phyloP scores from a whole-genome alignment of 2,113 vertebrate genomes.

The Pristiophorus japonicus region DNA sequence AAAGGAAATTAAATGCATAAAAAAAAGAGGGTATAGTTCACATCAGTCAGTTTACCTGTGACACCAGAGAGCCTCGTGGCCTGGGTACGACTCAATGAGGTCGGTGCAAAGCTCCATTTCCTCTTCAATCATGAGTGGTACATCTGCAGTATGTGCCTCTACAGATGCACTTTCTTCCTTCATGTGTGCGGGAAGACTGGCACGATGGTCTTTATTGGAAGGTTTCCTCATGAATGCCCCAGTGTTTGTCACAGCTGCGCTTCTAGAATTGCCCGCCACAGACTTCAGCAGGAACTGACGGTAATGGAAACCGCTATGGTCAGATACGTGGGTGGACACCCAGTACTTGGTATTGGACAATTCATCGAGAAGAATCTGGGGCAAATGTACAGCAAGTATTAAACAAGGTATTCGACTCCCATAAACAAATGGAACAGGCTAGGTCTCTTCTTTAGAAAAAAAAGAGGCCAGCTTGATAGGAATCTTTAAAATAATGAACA shows the following conservation, averaged over 20 bases:
- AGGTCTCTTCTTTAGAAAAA: background rate
- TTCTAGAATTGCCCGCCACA: slow-evolving; percentile 60
- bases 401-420: background rate
- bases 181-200: slow-evolving; percentile 47
- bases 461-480: background rate
- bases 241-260: slow-evolving; percentile 45
- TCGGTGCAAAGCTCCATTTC: slow-evolving; percentile 85
- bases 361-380: slow-evolving; percentile 82
- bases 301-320: slow-evolving; percentile 98
- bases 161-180: slow-evolving; percentile 52
- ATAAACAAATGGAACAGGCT: background rate
- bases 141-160: slow-evolving; percentile 48
- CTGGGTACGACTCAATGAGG: slow-evolving; percentile 84
- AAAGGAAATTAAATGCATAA: background rate
- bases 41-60: slow-evolving; percentile 73
- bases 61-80: slow-evolving; percentile 94
- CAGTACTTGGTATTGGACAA: slow-evolving; percentile 80
- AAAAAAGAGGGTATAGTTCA: background rate
- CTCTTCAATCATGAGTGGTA: slow-evolving; percentile 63
- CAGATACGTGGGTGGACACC: slow-evolving; percentile 91
- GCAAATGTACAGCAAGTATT: slow-evolving; percentile 41
- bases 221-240: slow-evolving; percentile 44
- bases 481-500: background rate
- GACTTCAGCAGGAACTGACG: slow-evolving; percentile 88
- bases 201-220: slow-evolving; percentile 46